A percentile compares a stretch with the other conserved stretches of the same genome.
Evolutionary conservation across 2,888 invertebrate species (phyloP).

Genomic region (Ligdia adustata): DNA sequence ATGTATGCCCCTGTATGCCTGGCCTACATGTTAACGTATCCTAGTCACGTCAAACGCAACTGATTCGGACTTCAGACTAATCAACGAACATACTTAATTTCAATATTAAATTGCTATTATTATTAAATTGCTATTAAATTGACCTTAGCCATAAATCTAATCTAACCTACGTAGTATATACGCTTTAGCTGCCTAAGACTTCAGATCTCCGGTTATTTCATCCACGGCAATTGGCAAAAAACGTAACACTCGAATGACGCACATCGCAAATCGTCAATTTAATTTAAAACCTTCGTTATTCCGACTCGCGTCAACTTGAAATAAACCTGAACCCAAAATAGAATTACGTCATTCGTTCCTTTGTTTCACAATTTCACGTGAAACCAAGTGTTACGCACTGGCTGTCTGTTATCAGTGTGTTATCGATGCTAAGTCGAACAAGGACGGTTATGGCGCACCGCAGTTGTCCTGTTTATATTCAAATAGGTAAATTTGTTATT

Average conservation of each 20-base stretch:
- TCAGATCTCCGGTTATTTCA: no score
- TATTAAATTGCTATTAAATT: no score
- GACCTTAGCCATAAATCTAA: no score
- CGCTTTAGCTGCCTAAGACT: no score
- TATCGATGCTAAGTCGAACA: slow-evolving; percentile 76
- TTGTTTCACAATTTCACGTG: slow-evolving; percentile 30
- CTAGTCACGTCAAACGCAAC: no score
- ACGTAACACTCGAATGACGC: background rate
- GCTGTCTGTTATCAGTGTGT: slow-evolving; percentile 56
- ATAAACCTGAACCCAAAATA: slow-evolving; percentile 20
- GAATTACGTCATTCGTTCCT: slow-evolving; percentile 25
- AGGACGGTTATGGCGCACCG: slow-evolving; percentile 64
- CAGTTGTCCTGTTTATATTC: slow-evolving; percentile 52
- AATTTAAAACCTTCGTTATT: slow-evolving; percentile 4
- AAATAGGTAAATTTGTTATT: no score
- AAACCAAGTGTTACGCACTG: slow-evolving; percentile 45
- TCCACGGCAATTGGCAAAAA: background rate
- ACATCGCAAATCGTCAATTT: slow-evolving; percentile 1
- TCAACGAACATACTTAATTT: no score
- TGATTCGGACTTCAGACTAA: no score
- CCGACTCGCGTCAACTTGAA: slow-evolving; percentile 9
- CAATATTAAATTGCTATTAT: no score
- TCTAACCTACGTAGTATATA: no score
- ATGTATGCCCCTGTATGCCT: no score
- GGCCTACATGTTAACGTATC: no score